These are phyloP conservation scores for Styela plicata DNA, from an alignment of 23 tunicate species.

Conservation along the genomic window DNA sequence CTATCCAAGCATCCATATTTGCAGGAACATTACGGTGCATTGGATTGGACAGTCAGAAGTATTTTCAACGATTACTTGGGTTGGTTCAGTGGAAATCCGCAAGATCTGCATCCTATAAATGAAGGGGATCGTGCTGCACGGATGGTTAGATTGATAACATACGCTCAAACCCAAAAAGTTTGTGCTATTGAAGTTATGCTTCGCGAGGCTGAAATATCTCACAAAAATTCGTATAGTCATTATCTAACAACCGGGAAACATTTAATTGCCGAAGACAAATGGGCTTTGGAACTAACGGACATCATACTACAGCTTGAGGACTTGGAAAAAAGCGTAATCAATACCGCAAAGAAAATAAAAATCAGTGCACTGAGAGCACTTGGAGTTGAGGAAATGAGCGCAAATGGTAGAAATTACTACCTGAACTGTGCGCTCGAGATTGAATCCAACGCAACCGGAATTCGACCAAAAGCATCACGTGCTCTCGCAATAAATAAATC, in stretches of 20 bases:
- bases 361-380: constrained; percentile 34
- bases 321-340: not conserved
- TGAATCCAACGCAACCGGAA: not conserved
- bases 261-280: constrained; percentile 50
- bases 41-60: constrained; percentile 84
- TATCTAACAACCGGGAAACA: constrained; percentile 33
- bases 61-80: constrained; percentile 53
- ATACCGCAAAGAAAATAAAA: constrained; percentile 34
- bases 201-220: constrained; percentile 24
- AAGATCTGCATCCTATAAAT: constrained; percentile 44
- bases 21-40: constrained; percentile 74
- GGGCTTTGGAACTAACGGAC: constrained; percentile 67
- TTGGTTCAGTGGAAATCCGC: constrained; percentile 64
- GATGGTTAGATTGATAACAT: constrained; percentile 18
- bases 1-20: constrained; percentile 65
- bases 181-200: constrained; percentile 42
- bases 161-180: not conserved
- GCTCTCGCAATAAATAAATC: not conserved
- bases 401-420: constrained; percentile 77
- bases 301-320: constrained; percentile 26
- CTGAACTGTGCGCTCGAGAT: constrained; percentile 57
- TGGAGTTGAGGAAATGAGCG: constrained; percentile 32
- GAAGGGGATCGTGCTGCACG: constrained; percentile 38
- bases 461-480: not conserved
- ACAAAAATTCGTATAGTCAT: constrained; percentile 19